Percentiles rank a stretch among this genome's conserved stretches.
phyloP scores from a whole-genome alignment of 2,888 invertebrate species.

The Prionchulus punctatus region DNA sequence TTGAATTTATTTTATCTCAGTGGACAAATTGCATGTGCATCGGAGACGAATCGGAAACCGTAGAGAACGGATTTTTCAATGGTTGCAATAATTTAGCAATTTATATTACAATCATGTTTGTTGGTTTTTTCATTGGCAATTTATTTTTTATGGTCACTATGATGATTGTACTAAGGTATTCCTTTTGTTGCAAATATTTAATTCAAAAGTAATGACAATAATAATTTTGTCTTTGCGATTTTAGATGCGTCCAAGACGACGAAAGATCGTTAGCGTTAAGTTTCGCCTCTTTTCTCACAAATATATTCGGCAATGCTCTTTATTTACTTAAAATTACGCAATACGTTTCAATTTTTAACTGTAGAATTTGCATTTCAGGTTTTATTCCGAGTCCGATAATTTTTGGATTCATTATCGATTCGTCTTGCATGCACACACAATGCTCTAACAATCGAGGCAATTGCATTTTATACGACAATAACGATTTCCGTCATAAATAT shows the following conservation, averaged over 20 bases:
- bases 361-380: conserved; percentile 10
- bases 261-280: conserved; percentile 21
- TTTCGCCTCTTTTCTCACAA: conserved; percentile 21
- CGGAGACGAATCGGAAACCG: neutral
- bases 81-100: conserved; percentile 6
- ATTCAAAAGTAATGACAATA: neutral
- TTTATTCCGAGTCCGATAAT: conserved; percentile 25
- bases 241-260: conserved; percentile 21
- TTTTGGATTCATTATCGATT: conserved; percentile 21
- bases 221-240: conserved; percentile 1
- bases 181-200: neutral
- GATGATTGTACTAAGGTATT: conserved; percentile 22
- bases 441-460: conserved; percentile 23
- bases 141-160: conserved; percentile 24
- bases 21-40: conserved; percentile 9
- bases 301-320: too few relatives aligned
- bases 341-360: neutral
- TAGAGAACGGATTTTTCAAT: neutral
- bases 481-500: conserved; percentile 18
- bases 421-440: conserved; percentile 17
- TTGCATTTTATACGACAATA: conserved; percentile 22
- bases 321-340: neutral
- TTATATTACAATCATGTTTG: conserved; percentile 20
- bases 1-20: conserved; percentile 1
- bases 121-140: conserved; percentile 24